Evolutionary conservation across 2,888 invertebrate species (phyloP), one percentile per base, ranked within the genome.

Genomic region (Mactromeris polynyma): DNA sequence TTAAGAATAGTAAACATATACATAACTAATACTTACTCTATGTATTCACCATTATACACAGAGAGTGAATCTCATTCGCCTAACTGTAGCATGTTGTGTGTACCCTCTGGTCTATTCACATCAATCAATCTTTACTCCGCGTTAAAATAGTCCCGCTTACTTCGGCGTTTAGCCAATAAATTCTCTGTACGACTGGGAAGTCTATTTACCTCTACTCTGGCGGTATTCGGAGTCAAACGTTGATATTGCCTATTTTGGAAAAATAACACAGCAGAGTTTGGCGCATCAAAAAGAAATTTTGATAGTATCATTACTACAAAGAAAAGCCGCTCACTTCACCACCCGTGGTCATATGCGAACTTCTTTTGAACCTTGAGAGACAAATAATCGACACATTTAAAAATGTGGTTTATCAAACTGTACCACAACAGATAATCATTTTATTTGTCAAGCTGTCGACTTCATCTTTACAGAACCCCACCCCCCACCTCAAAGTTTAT

Each of bases 91-190:
- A 58, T 21, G 36, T 31, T 21, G 51, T 84, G 38, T 73, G n/a
- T 58, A 58, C 77, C 81, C 73, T 80, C 38, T 64, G 88, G 83
- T 36, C 33, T n/a, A 31, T 42, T 40, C 81, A 7, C 85, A 85
- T 82, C 83, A 81, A 89, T 89, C 89, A 82, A 64, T 85, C 77
- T 78, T 83, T 42, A 51, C 85, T 51, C 69, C 64, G 79, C 79
- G 84, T 85, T 88, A 88, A 90, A 90, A 83, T 88, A 88, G 88
- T 87, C 87, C 90, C 85, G 83, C 83, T 73, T 51, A 78, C 46
- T 85, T 58, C 58, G 33, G 79, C 83, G 83, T 83, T 86, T 83
- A 88, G 86, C 90, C 90, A 90, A 90, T 90, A 90, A 90, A 90
- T 90, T 87, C 77, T 33, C 69, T 51, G 54, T 85, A 85, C 77